Base-by-base conservation (phyloP, 2,113 vertebrate genomes). In the Oryzias javanicus region DNA sequence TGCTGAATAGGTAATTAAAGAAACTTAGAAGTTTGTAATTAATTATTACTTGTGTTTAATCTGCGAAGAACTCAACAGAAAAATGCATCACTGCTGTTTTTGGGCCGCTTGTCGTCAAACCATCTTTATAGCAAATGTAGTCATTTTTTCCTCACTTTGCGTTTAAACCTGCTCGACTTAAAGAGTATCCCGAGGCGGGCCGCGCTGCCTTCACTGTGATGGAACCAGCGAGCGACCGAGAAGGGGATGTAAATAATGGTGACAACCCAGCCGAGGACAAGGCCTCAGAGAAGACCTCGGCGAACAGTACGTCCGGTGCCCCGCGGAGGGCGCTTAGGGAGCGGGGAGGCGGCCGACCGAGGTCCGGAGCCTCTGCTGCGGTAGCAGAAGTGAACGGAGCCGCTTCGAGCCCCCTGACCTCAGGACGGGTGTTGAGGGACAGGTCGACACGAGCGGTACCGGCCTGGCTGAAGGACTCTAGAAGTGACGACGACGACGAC, bases 351-450 rank as follows among this genome's bases (percentile, higher is more conserved):
- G 56, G 71, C 41, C 89, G 91, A 56, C 69, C 76, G 45, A 82
- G 86, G 66, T 75, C 87, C 67, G 89, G 80, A 52, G 83, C 74
- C 59, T 50, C 81, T 13, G 59, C 79, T 46, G 49, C 86, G 16
- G 22, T 20, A 3, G 29, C 62, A 16, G 86, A 84, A 51, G 67
- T 81, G 0, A 89, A 89, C 63, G 90, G 89, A 14, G 80, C 78
- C 13, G 53, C 75, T n/a, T 35, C 70, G 19, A 87, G 60, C 56
- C 64, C 72, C 0, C 72, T 76, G 64, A 81, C 80, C 60, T 89
- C 89, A 0, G 89, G 91, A 6, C 80, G 92, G 53, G 92, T 93
- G 19, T 55, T 93, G 14, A 81, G 92, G 19, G 91, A 92, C 80
- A 76, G 92, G 42, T 90, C 92, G 1, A 88, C 83, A 1, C 72